Conservation (phyloP, 2,113 vertebrate genomes). For the Stigmatopora argus region DNA sequence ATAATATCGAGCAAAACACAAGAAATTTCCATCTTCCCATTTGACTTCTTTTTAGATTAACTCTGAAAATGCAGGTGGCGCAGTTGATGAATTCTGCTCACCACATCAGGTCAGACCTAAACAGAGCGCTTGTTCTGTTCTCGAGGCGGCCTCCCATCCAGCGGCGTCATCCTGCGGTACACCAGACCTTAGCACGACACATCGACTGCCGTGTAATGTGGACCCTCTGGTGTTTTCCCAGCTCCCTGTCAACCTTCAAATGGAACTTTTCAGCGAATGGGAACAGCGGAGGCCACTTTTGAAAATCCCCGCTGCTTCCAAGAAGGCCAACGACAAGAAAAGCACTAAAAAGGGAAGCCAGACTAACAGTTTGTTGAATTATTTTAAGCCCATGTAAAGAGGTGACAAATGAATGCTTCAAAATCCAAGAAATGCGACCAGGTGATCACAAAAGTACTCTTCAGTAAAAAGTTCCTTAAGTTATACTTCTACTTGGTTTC, state of each 20-base stretch:
- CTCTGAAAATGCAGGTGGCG: too few relatives aligned
- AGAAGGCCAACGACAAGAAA: slow-evolving; percentile 54
- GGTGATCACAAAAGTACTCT: background rate
- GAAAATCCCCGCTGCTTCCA: slow-evolving; percentile 46
- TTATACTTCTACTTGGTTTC: too few relatives aligned
- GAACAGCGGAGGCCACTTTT: slow-evolving; percentile 54
- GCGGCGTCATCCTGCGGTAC: background rate
- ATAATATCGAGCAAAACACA: too few relatives aligned
- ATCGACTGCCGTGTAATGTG: slow-evolving; percentile 60
- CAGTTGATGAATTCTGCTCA: background rate
- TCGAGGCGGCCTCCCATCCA: background rate
- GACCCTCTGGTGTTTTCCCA: slow-evolving; percentile 80
- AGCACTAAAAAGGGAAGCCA: slow-evolving; percentile 31
- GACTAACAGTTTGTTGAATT: slow-evolving; percentile 71
- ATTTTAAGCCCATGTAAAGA: slow-evolving; percentile 71
- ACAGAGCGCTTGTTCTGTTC: slow-evolving; percentile 24
- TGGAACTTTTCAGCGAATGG: slow-evolving; percentile 79
- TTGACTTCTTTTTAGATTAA: too few relatives aligned
- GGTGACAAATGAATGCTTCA: background rate
- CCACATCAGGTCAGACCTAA: slow-evolving; percentile 5
- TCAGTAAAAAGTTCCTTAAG: too few relatives aligned
- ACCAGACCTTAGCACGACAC: background rate
- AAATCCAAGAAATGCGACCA: background rate
- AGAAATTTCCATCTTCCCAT: too few relatives aligned
- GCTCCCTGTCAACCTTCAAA: slow-evolving; percentile 76